Evolutionary conservation across 2,888 invertebrate species (phyloP).

Genomic region (Smittia aterrima): DNA sequence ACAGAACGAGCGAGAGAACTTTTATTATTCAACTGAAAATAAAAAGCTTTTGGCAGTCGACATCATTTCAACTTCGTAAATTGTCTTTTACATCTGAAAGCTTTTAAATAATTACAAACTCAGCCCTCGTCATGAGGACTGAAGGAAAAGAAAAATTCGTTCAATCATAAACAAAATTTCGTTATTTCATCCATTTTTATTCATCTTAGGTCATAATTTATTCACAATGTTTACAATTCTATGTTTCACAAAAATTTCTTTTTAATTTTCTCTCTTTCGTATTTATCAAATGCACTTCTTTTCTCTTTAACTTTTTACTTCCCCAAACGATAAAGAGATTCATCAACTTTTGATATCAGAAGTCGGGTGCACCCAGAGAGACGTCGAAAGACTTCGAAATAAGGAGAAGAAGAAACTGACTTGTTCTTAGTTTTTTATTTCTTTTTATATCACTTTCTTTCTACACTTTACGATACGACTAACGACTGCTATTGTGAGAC

Average conservation of each 20-base stretch:
- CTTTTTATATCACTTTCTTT: constrained; percentile 33
- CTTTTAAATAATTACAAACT: not conserved
- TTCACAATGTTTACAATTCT: constrained; percentile 39
- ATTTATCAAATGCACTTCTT: not conserved
- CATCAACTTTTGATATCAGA: too few species aligned
- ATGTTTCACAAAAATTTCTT: not conserved
- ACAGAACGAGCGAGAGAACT: too few species aligned
- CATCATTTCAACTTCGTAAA: not conserved
- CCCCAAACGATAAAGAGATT: too few species aligned
- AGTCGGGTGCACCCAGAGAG: too few species aligned
- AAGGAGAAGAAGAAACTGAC: not conserved
- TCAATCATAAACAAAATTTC: constrained; percentile 10
- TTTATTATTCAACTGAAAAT: too few species aligned
- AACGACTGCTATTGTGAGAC: constrained; percentile 37
- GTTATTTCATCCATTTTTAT: constrained; percentile 22
- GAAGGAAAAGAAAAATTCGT: not conserved
- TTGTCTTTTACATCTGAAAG: not conserved
- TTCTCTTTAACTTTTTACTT: too few species aligned
- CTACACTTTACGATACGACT: constrained; percentile 34
- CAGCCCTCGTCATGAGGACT: not conserved
- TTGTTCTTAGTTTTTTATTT: constrained; percentile 14
- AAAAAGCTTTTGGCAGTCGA: too few species aligned
- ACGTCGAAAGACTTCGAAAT: not conserved
- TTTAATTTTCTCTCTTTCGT: not conserved
- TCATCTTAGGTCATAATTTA: constrained; percentile 28